Base-by-base conservation (phyloP, 2,888 invertebrate genomes). In the Drosophila fulvimacula region DNA sequence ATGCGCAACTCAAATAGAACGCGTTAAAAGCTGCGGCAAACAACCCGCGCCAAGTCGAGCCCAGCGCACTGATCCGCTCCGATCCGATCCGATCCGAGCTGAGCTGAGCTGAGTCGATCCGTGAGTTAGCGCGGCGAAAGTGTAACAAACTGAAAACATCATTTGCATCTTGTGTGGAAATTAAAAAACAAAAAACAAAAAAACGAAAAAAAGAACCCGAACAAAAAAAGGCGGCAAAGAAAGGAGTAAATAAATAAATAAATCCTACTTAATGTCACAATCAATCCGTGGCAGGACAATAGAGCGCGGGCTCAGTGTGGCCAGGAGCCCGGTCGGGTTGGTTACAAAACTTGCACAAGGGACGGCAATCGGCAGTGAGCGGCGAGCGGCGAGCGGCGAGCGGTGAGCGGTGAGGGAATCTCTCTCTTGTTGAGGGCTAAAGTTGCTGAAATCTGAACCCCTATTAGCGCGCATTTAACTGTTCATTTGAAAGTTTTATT, bases 231-330 rank as follows among this genome's bases (percentile, higher is more conserved):
- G 72, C 62, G 60, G 48, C 55, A 65, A 41, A 9, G 68, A 78
- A 82, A 75, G 68, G 82, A 87, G 88, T 82, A 89, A 90, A 85
- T 82, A 87, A 88, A 90, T 90, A 90, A 91, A 91, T 91, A 91
- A 91, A 91, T 91, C 91, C 91, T 90, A 87, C 91, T 91, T 91
- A 91, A 90, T 90, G 91, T 91, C 91, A 91, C 91, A 89, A 91
- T 91, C 91, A 91, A 91, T 91, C 90, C 78, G 72, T 41, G 81
- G 74, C 80, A 76, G 73, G 79, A 81, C 80, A 78, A 77, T 70
- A 56, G 75, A 38, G 32, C 38, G 24, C 52, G 27, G 17, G 34
- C 21, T 11, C 81, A 68, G 65, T 77, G 77, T 73, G 63, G 64
- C 63, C 63, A 60, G 64, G 51, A 61, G 56, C 41, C 53, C 34